Evolutionary conservation across 2,888 invertebrate genomes (phyloP).

Genomic region (Drosophila lutescens): DNA sequence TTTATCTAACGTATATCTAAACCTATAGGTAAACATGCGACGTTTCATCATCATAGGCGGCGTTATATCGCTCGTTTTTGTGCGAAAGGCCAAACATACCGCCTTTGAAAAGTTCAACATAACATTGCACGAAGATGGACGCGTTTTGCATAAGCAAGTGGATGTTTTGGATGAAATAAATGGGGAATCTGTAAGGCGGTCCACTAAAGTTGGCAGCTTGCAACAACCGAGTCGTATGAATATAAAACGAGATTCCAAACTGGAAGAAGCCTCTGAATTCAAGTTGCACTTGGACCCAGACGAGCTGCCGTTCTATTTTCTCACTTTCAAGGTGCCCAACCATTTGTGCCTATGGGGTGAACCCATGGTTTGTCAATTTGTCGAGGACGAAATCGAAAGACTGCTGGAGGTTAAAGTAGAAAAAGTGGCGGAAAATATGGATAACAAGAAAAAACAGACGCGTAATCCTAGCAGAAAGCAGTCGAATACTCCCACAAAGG

Average conservation of each 20-base stretch:
- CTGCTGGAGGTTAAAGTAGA: neutral
- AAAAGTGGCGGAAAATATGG: neutral
- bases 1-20: neutral
- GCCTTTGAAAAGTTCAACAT: conserved; percentile 69
- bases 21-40: conserved; percentile 79
- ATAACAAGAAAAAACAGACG: neutral
- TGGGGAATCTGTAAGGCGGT: too few species aligned
- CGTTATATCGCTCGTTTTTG: conserved; percentile 71
- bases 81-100: conserved; percentile 68
- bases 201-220: conserved; percentile 4
- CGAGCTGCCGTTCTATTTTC: conserved; percentile 65
- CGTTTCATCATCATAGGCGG: conserved; percentile 79
- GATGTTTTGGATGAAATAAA: neutral
- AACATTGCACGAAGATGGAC: conserved; percentile 67
- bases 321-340: conserved; percentile 72
- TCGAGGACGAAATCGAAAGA: conserved; percentile 61
- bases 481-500: too few species aligned
- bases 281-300: conserved; percentile 15
- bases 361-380: conserved; percentile 78
- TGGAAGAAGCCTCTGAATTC: neutral
- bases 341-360: conserved; percentile 73
- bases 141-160: conserved; percentile 32
- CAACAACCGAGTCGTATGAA: conserved; percentile 16
- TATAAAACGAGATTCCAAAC: neutral
- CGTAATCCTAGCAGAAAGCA: neutral